Evolutionary conservation across 2,888 invertebrate genomes (phyloP).

Genomic region (Agrotis ipsilon): DNA sequence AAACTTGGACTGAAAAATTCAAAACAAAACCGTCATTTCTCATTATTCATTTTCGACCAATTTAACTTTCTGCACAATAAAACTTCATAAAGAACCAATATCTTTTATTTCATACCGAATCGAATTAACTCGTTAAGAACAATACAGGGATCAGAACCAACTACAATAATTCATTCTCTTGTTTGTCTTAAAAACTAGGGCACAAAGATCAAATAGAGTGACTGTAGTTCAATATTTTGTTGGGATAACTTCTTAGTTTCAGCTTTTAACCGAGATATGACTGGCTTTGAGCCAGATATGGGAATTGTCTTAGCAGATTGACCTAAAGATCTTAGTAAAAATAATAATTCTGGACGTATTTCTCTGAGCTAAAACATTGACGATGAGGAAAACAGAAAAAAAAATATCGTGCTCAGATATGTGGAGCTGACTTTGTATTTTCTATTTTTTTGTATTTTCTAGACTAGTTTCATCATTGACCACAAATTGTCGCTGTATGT

Average conservation of each 20-base stretch:
- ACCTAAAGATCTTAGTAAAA: not conserved
- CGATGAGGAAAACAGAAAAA: too few relatives aligned
- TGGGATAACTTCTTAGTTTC: conserved; percentile 30
- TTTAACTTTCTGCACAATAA: conserved; percentile 33
- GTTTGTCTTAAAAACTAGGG: conserved; percentile 61
- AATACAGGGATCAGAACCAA: conserved; percentile 61
- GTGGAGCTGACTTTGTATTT: too few relatives aligned
- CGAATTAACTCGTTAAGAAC: conserved; percentile 51
- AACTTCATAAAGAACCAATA: conserved; percentile 55
- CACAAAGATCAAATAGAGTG: conserved; percentile 44
- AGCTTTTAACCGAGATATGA: conserved; percentile 22
- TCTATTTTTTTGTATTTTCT: too few relatives aligned
- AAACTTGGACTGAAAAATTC: not conserved
- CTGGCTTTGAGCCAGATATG: conserved; percentile 28
- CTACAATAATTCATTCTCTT: conserved; percentile 60
- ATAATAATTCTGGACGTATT: too few relatives aligned
- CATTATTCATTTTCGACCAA: conserved; percentile 33
- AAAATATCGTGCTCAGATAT: too few relatives aligned
- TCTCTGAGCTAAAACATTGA: too few relatives aligned
- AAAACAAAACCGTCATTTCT: not conserved
- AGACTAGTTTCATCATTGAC: too few relatives aligned
- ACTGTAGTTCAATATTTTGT: conserved; percentile 38
- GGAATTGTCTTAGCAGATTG: not conserved
- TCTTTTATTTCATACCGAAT: conserved; percentile 53
- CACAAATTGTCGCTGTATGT: too few relatives aligned